Conservation (phyloP, 2,113 vertebrate species). For the Microtus ochrogaster region DNA sequence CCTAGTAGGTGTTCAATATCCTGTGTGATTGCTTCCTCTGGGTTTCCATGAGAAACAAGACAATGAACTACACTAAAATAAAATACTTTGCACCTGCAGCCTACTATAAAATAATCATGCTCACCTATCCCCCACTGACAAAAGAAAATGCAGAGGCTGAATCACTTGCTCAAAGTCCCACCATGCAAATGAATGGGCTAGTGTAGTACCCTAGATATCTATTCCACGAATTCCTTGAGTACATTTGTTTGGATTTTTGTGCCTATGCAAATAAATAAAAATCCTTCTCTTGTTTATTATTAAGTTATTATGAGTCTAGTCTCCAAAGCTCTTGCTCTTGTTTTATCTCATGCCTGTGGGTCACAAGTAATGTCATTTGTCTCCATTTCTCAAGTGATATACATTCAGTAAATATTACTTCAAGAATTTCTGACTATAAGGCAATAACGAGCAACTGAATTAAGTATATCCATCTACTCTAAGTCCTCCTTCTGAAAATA, state of each 20-base stretch:
- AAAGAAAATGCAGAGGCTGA: neutral
- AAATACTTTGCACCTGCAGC: neutral
- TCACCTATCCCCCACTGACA: conserved; percentile 9
- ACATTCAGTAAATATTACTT: conserved; percentile 59
- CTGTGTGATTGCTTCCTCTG: neutral
- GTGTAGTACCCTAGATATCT: neutral
- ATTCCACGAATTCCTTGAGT: neutral
- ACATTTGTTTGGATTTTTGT: neutral
- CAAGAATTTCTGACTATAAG: conserved; percentile 57
- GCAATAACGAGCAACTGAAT: conserved; percentile 72
- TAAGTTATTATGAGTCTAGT: conserved; percentile 16
- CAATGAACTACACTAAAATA: neutral
- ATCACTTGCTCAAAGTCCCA: conserved; percentile 43
- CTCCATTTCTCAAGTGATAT: conserved; percentile 20
- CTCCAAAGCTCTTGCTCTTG: conserved; percentile 40
- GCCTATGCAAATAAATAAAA: neutral
- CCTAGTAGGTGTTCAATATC: neutral
- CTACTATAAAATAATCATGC: neutral
- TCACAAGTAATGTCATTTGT: conserved; percentile 54
- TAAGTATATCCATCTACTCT: conserved; percentile 68
- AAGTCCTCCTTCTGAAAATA: conserved; percentile 64
- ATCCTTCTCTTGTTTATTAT: conserved; percentile 43
- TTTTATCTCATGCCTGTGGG: conserved; percentile 50
- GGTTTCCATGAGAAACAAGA: neutral
- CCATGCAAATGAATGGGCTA: neutral